These are phyloP conservation scores for Pardosa pseudoannulata DNA, from an alignment of 2,888 invertebrate genomes.

Conservation along the genomic window DNA sequence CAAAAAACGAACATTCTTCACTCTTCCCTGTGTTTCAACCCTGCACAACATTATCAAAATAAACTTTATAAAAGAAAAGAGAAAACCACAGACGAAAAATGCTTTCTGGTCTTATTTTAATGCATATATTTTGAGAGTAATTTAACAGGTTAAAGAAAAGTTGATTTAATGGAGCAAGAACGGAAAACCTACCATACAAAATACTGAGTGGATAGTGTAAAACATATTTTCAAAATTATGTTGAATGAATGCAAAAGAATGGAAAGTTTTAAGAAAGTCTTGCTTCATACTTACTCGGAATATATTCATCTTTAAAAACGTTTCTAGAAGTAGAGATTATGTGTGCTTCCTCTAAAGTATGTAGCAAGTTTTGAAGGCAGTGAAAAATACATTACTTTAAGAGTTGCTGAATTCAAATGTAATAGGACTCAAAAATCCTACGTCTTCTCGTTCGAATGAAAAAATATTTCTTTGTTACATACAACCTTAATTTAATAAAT, in stretches of 20 bases:
- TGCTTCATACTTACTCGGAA: background rate
- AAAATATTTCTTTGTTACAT: background rate
- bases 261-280: background rate
- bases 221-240: background rate
- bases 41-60: background rate
- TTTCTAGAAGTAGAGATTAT: background rate
- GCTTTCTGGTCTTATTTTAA: background rate
- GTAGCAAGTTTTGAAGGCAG: background rate
- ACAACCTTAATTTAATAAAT: too few relatives aligned
- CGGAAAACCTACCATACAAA: background rate
- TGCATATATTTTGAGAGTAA: background rate
- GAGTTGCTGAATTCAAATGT: background rate
- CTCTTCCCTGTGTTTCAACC: background rate
- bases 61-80: background rate
- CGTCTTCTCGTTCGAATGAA: background rate
- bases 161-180: background rate
- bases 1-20: background rate
- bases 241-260: background rate
- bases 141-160: background rate
- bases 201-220: background rate
- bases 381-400: background rate
- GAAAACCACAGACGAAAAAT: background rate
- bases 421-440: background rate
- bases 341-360: background rate
- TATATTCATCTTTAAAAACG: background rate